Percentiles rank a stretch among this genome's conserved stretches.
Evolutionary conservation across 2,797 vertebrate species (phyloP).

Genomic region (Epinephelus malabaricus): DNA sequence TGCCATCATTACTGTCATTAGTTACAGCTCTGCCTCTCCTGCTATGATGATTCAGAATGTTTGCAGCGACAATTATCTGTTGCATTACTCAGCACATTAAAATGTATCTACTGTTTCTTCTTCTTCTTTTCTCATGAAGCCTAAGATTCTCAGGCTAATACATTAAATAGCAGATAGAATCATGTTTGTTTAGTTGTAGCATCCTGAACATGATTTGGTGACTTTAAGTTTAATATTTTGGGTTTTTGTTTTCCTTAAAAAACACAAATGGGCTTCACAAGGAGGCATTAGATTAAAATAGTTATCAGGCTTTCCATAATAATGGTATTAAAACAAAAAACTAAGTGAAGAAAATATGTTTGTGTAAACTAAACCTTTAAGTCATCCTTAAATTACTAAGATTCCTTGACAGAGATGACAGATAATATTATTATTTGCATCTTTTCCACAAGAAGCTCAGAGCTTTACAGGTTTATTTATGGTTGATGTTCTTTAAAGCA

Average conservation of each 20-base stretch:
- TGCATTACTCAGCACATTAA: not conserved
- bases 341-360: not conserved
- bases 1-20: conserved; percentile 36
- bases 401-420: not conserved
- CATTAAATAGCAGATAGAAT: not conserved
- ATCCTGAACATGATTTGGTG: not conserved
- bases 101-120: not conserved
- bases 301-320: not conserved
- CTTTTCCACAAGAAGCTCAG: not conserved
- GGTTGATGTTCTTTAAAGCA: not conserved
- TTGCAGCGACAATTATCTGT: conserved; percentile 10
- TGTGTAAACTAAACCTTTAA: not conserved
- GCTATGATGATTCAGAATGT: conserved; percentile 22
- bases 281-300: not conserved
- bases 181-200: conserved; percentile 1
- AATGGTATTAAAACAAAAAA: not conserved
- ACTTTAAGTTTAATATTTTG: not conserved
- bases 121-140: not conserved
- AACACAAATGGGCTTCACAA: not conserved
- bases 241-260: not conserved
- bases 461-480: not conserved
- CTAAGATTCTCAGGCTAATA: not conserved
- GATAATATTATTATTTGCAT: not conserved
- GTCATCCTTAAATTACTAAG: not conserved
- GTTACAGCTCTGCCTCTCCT: conserved; percentile 16